Conservation (phyloP, 2,888 invertebrate genomes). For the Sericinus montela region DNA sequence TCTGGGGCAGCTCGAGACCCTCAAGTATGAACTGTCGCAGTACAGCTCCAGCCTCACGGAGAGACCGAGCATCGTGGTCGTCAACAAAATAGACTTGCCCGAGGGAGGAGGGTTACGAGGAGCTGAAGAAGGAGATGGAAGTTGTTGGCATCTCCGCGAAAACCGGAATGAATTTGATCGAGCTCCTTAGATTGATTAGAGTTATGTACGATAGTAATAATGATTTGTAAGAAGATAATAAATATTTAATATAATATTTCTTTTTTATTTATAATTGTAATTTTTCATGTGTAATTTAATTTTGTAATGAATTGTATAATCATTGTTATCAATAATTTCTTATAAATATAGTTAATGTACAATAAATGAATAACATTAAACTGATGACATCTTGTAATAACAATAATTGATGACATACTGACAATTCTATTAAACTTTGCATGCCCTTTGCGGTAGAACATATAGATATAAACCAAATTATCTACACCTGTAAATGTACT, state of each 20-base stretch:
- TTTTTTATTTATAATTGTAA: too few relatives aligned
- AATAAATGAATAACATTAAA: too few relatives aligned
- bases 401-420: too few relatives aligned
- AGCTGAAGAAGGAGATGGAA: conserved; percentile 57
- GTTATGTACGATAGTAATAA: conserved; percentile 81
- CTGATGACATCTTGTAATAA: too few relatives aligned
- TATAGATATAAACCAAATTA: too few relatives aligned
- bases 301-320: too few relatives aligned
- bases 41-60: conserved; percentile 83
- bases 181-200: conserved; percentile 81
- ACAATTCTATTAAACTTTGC: too few relatives aligned
- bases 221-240: background rate
- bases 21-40: conserved; percentile 65
- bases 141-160: conserved; percentile 91
- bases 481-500: too few relatives aligned
- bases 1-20: conserved; percentile 81
- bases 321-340: too few relatives aligned
- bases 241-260: background rate
- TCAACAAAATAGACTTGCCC: conserved; percentile 93
- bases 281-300: too few relatives aligned
- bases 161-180: conserved; percentile 83
- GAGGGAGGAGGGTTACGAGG: conserved; percentile 75
- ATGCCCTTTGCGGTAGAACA: too few relatives aligned
- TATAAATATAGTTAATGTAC: too few relatives aligned
- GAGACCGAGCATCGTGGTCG: conserved; percentile 86